Conservation (phyloP, 2,888 invertebrate species). For the Caenorhabditis zanzibari region DNA sequence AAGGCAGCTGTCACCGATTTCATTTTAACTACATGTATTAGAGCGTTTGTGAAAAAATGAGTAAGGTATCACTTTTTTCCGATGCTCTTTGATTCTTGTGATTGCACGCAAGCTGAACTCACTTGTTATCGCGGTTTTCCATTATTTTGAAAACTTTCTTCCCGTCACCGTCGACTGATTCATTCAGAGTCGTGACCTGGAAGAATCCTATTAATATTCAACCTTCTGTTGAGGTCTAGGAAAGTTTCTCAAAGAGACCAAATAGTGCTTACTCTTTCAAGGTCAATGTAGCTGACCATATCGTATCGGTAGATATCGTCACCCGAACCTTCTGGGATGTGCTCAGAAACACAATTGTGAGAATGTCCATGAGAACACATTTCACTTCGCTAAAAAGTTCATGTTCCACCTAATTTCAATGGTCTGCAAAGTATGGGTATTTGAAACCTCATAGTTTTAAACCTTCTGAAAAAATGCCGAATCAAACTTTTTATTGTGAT, state of each 20-base stretch:
- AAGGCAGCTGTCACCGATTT: conserved; percentile 9
- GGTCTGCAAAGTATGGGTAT: conserved; percentile 10
- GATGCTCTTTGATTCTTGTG: background rate
- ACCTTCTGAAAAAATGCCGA: background rate
- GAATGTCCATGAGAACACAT: conserved; percentile 69
- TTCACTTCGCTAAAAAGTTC: background rate
- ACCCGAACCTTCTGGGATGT: conserved; percentile 38
- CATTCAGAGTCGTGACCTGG: conserved; percentile 93
- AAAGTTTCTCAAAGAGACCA: background rate
- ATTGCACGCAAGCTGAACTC: conserved; percentile 74
- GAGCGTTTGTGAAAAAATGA: background rate
- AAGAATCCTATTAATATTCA: no score
- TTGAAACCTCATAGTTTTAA: background rate
- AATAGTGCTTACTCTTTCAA: conserved; percentile 64
- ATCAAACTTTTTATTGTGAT: background rate
- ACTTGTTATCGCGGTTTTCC: conserved; percentile 91
- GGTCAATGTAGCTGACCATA: conserved; percentile 69
- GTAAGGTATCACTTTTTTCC: background rate
- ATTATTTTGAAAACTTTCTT: conserved; percentile 91
- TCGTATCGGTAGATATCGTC: conserved; percentile 69
- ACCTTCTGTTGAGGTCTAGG: background rate
- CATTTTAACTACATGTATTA: conserved; percentile 2
- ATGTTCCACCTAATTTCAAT: no score
- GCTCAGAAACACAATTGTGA: conserved; percentile 58
- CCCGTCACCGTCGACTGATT: conserved; percentile 91